These are phyloP conservation scores for Centroberyx gerrardi DNA, from an alignment of 2,797 vertebrate species.

Conservation along the genomic window DNA sequence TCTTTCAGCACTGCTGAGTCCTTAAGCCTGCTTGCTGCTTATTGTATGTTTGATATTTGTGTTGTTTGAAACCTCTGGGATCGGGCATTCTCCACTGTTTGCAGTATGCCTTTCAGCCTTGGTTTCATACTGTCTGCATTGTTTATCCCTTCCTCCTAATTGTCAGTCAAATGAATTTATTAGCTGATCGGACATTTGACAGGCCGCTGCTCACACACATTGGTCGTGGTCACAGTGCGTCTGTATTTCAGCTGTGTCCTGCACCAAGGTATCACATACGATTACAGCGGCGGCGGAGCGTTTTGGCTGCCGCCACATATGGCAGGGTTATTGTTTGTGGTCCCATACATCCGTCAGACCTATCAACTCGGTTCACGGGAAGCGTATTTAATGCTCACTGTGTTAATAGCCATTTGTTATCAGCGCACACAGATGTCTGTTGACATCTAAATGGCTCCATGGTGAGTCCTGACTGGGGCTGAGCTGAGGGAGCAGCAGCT, in stretches of 20 bases:
- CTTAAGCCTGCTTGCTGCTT: slow-evolving; percentile 20
- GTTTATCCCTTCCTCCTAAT: slow-evolving; percentile 30
- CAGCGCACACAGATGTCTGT: slow-evolving; percentile 90
- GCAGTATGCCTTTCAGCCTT: not conserved
- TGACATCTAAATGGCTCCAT: slow-evolving; percentile 89
- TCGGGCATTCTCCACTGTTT: not conserved
- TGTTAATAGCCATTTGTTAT: slow-evolving; percentile 91
- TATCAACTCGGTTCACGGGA: slow-evolving; percentile 24
- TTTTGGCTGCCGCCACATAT: slow-evolving; percentile 21
- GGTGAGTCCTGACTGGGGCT: slow-evolving; percentile 84
- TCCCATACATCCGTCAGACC: slow-evolving; percentile 43
- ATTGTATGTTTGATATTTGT: slow-evolving; percentile 21
- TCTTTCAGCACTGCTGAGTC: slow-evolving; percentile 50
- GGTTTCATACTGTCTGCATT: not conserved
- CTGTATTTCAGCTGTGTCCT: not conserved
- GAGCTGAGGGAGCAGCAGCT: slow-evolving; percentile 88
- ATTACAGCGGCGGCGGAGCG: not conserved
- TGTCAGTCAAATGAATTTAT: slow-evolving; percentile 38
- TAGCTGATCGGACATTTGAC: slow-evolving; percentile 20
- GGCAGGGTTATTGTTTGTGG: slow-evolving; percentile 28
- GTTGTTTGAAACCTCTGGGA: slow-evolving; percentile 8
- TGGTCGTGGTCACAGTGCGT: not conserved
- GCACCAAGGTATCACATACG: not conserved
- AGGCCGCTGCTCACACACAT: slow-evolving; percentile 9
- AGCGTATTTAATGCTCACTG: slow-evolving; percentile 86